Evolutionary conservation across 2,888 invertebrate species (phyloP).

Genomic region (Lamproptera curius): DNA sequence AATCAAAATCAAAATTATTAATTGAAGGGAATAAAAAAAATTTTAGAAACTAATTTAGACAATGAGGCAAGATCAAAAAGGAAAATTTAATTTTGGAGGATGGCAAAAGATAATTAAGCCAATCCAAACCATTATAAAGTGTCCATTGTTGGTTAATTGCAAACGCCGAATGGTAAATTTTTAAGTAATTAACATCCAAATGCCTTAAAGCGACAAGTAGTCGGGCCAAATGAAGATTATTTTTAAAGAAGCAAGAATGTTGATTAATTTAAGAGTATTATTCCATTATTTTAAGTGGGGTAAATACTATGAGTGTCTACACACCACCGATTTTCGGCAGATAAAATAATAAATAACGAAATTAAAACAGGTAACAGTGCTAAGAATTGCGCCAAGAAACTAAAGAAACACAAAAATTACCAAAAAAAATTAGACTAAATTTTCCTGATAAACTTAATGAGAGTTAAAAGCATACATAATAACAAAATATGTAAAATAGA

Average conservation of each 20-base stretch:
- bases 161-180: constrained; percentile 9
- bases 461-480: not conserved
- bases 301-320: too few species aligned
- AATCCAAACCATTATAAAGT: constrained; percentile 11
- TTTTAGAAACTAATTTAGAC: not conserved
- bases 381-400: not conserved
- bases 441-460: not conserved
- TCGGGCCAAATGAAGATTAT: too few species aligned
- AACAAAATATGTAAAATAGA: not conserved
- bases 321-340: too few species aligned
- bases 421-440: not conserved
- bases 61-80: not conserved
- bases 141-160: constrained; percentile 1
- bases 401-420: not conserved
- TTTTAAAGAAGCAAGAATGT: too few species aligned
- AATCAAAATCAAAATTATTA: not conserved
- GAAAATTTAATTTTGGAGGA: not conserved
- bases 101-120: constrained; percentile 13
- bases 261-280: too few species aligned
- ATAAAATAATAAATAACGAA: not conserved
- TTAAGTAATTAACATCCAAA: constrained; percentile 20
- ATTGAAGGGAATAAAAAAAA: not conserved
- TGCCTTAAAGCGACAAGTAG: constrained; percentile 1
- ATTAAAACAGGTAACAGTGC: too few species aligned
- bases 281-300: too few species aligned